Base-by-base conservation (phyloP, 2,797 vertebrate genomes). In the Okamejei kenojei region DNA sequence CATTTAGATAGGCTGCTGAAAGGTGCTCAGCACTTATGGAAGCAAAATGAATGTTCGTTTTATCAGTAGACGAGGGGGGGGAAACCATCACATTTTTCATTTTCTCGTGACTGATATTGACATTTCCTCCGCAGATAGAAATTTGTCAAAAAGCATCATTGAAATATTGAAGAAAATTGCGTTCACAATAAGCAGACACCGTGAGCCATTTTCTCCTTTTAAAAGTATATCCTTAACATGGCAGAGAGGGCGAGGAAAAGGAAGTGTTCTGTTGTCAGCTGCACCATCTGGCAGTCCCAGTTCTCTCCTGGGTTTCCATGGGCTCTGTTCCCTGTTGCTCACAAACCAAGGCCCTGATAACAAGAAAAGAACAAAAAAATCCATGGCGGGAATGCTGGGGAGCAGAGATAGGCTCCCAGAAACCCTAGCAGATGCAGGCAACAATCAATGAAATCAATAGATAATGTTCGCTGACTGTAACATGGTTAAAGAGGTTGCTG, bases 401-500 rank as follows among this genome's bases (percentile, higher is more conserved):
- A 86, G 6, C 0, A 82, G 94, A 45, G 80, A 78, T 17, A 32
- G 93, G 65, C 79, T 94, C 93, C 93, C 93, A 77, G 93, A 71
- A 76, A 29, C 73, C 1, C 23, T 94, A 93, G 94, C 95, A 95
- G 95, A 95, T 93, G 95, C 94, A 94, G 94, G 94, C 95, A 94
- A 93, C 93, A 94, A 94, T 96, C 96, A 95, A 96, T 96, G 94
- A 95, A 95, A 96, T 96, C 96, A 96, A 96, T 96, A 95, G 94
- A 61, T 95, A 95, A 94, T 94, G 95, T 96, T 96, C 94, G 93
- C 93, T 68, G 94, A 95, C 95, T 95, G 94, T 95, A 94, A 96
- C 95, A 95, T 94, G 81, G 94, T 95, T 93, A 94, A 93, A 95
- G 94, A 95, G 94, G 94, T 95, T 94, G 95, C 94, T 95, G 94